phyloP scores from a whole-genome alignment of 2,113 vertebrate genomes.

The Cavia aperea region DNA sequence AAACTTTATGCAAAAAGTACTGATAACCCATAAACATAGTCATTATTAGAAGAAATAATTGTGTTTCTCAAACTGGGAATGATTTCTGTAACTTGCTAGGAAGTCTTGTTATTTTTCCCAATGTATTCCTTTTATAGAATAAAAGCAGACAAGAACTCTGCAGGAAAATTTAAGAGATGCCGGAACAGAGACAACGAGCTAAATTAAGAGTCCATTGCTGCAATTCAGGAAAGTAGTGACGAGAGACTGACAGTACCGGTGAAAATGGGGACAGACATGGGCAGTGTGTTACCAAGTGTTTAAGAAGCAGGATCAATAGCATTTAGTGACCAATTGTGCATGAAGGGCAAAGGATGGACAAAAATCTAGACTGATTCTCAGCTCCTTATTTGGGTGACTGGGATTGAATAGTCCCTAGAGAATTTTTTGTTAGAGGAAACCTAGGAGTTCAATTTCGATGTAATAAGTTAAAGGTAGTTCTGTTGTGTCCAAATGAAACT shows the following conservation, averaged over 20 bases:
- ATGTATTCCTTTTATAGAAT: not conserved
- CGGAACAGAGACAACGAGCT: not conserved
- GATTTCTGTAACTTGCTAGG: not conserved
- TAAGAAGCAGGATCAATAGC: not conserved
- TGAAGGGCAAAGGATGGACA: not conserved
- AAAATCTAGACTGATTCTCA: not conserved
- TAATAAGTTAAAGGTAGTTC: not conserved
- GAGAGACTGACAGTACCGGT: not conserved
- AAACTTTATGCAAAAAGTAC: not conserved
- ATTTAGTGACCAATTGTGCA: constrained; percentile 1
- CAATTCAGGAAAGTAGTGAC: not conserved
- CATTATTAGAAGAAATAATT: not conserved
- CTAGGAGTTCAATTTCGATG: not conserved
- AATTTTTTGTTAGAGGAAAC: not conserved
- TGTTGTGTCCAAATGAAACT: not conserved
- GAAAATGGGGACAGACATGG: not conserved
- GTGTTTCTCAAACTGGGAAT: not conserved
- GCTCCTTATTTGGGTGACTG: not conserved
- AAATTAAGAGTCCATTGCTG: not conserved
- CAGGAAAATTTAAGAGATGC: not conserved
- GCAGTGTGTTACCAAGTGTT: not conserved
- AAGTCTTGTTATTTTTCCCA: not conserved
- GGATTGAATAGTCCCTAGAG: not conserved
- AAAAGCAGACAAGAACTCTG: not conserved
- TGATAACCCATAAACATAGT: not conserved